phyloP scores from a whole-genome alignment of 2,113 vertebrate species.

The Scomber scombrus region DNA sequence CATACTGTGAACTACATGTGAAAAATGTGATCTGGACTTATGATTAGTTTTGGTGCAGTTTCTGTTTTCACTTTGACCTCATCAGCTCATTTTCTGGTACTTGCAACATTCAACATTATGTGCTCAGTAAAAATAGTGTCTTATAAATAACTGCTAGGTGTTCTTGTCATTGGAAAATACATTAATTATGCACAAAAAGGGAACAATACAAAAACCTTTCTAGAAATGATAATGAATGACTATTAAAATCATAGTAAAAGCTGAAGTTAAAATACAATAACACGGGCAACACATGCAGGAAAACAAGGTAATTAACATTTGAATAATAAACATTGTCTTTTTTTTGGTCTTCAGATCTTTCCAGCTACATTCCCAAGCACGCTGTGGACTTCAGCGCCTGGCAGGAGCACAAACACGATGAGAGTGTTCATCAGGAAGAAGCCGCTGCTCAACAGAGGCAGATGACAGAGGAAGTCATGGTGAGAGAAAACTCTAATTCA shows the following conservation, averaged over 20 bases:
- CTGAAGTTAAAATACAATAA: background rate
- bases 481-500: conserved; percentile 72
- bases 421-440: conserved; percentile 65
- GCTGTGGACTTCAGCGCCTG: conserved; percentile 90
- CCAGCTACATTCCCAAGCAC: conserved; percentile 94
- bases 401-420: conserved; percentile 90
- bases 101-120: too few species aligned
- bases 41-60: background rate
- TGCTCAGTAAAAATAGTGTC: too few species aligned
- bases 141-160: too few species aligned
- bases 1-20: conserved; percentile 10
- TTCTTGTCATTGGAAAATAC: too few species aligned
- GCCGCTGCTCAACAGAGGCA: conserved; percentile 62
- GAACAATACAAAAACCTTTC: too few species aligned
- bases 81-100: too few species aligned
- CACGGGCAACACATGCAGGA: background rate
- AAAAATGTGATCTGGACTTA: background rate
- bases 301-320: background rate
- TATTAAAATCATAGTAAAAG: background rate
- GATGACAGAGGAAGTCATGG: conserved; percentile 88
- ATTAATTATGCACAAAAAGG: too few species aligned
- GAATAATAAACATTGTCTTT: background rate
- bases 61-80: too few species aligned
- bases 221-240: too few species aligned
- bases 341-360: conserved; percentile 84